These are phyloP conservation scores for Gymnosoma rotundatum DNA, from an alignment of 2,888 invertebrate genomes.

Conservation along the genomic window DNA sequence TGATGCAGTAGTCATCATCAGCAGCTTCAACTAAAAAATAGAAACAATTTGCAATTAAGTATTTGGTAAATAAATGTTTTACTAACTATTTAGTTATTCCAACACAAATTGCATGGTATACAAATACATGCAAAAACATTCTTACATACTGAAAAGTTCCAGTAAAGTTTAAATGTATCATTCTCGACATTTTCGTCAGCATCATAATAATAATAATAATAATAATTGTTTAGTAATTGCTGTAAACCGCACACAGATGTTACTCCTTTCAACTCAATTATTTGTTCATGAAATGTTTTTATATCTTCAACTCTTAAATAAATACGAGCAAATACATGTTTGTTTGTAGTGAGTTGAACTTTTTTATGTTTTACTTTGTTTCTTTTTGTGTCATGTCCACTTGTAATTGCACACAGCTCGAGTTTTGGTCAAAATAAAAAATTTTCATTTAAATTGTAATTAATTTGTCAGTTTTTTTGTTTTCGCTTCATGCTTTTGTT, in stretches of 20 bases:
- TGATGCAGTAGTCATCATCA: constrained; percentile 24
- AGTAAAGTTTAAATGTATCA: neutral
- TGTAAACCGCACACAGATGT: constrained; percentile 51
- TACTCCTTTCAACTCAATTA: constrained; percentile 49
- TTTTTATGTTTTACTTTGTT: neutral
- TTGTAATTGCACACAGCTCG: constrained; percentile 7
- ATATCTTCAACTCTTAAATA: neutral
- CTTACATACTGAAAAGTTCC: neutral
- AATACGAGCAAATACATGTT: neutral
- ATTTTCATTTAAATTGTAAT: constrained; percentile 50
- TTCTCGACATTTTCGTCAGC: neutral
- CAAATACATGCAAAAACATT: neutral
- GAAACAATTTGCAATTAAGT: constrained; percentile 49
- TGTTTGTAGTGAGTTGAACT: neutral
- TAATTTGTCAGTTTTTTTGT: constrained; percentile 30
- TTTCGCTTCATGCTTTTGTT: neutral
- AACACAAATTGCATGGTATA: constrained; percentile 14
- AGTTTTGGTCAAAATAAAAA: constrained; percentile 36
- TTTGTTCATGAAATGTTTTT: constrained; percentile 42
- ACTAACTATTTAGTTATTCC: constrained; percentile 38
- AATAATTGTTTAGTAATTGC: constrained; percentile 63
- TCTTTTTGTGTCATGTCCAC: constrained; percentile 1
- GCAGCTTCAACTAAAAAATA: neutral
- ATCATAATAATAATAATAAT: constrained; percentile 27
- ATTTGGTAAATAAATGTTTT: constrained; percentile 57